These are phyloP conservation scores for Montipora cactus DNA, from an alignment of 64 coral and sea anemone genomes.

Conservation along the genomic window DNA sequence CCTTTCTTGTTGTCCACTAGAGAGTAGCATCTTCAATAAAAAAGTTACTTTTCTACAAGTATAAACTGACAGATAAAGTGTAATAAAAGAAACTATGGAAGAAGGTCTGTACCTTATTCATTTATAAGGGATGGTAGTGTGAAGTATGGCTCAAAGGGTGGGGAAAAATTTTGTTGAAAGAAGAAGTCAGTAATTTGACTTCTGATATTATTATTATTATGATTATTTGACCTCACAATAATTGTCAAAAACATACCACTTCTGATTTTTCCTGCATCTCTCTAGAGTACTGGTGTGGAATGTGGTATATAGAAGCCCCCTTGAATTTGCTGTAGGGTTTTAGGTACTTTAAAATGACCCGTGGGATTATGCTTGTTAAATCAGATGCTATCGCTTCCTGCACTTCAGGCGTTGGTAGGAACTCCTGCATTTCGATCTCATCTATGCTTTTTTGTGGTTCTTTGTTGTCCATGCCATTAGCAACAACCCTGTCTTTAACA, in stretches of 20 bases:
- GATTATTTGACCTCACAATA: background rate
- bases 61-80: slow-evolving; percentile 6
- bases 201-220: background rate
- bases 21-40: slow-evolving; percentile 10
- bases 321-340: slow-evolving; percentile 12
- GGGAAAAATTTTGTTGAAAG: background rate
- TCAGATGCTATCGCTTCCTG: slow-evolving; percentile 49
- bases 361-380: slow-evolving; percentile 15
- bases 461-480: background rate
- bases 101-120: slow-evolving; percentile 7
- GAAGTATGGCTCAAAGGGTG: slow-evolving; percentile 3
- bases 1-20: slow-evolving; percentile 7
- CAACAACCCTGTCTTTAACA: slow-evolving; percentile 49
- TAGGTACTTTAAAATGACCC: slow-evolving; percentile 46
- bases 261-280: slow-evolving; percentile 65
- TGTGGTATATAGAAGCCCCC: slow-evolving; percentile 31
- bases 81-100: background rate
- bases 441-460: slow-evolving; percentile 45
- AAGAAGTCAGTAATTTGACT: background rate
- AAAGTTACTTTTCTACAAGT: background rate
- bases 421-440: slow-evolving; percentile 55
- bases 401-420: slow-evolving; percentile 49
- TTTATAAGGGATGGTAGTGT: slow-evolving; percentile 10
- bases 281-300: slow-evolving; percentile 37
- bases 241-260: slow-evolving; percentile 52